phyloP scores from a whole-genome alignment of 2,888 invertebrate species.

The Leptarthrus brevirostris region DNA sequence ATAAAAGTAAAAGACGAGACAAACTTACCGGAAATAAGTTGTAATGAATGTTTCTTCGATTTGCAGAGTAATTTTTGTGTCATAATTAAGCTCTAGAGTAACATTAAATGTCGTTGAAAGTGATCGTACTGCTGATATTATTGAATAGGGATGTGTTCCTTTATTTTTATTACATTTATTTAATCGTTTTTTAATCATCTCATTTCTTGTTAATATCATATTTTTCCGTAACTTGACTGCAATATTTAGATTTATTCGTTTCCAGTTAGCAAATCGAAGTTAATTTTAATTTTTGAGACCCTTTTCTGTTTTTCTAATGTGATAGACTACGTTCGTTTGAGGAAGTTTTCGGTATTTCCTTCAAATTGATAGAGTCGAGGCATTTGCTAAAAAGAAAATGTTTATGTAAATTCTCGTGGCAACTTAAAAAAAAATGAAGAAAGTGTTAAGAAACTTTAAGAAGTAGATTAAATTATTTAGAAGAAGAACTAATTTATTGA shows the following conservation, averaged over 20 bases:
- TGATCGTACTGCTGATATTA: conserved; percentile 38
- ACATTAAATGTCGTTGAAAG: conserved; percentile 23
- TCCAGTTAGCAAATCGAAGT: not conserved
- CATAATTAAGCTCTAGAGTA: conserved; percentile 37
- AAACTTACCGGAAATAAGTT: conserved; percentile 16
- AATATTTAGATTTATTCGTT: not conserved
- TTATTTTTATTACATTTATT: conserved; percentile 17
- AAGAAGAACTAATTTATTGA: not conserved
- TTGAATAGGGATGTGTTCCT: conserved; percentile 35
- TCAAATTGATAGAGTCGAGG: not conserved
- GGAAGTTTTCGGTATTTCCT: not conserved
- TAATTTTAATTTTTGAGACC: not conserved
- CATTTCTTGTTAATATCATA: conserved; percentile 20
- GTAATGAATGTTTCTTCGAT: conserved; percentile 35
- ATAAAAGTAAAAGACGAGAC: conserved; percentile 32
- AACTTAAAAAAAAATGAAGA: too few relatives aligned
- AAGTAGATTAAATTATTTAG: not conserved
- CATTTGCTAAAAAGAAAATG: not conserved
- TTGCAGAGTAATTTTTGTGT: conserved; percentile 43
- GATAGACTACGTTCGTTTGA: not conserved
- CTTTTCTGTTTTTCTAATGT: not conserved
- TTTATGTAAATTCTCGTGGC: too few relatives aligned
- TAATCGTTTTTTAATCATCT: conserved; percentile 16
- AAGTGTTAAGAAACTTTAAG: too few relatives aligned
- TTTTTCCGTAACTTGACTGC: not conserved